Evolutionary conservation across 2,888 invertebrate genomes (phyloP), one percentile per base, ranked within the genome.

Genomic region (Disparrhopalites patrizii): DNA sequence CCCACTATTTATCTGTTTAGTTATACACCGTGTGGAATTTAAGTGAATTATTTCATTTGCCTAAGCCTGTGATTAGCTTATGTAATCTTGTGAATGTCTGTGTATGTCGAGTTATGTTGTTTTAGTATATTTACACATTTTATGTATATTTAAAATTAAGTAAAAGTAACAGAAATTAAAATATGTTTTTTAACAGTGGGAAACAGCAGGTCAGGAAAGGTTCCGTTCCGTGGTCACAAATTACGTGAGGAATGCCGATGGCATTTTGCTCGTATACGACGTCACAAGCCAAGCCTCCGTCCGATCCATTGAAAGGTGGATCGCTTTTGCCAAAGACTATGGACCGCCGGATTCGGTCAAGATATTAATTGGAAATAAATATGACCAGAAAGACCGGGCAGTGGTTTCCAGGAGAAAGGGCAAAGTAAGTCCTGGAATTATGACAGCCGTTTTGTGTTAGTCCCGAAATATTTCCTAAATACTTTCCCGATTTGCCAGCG

Each of bases 361-460:
- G 66, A 67, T 74, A 15, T 50, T 74, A 3, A 71, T 74, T 28
- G 74, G 73, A 3, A 74, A 73, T 52, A 74, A 74, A 60, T 63
- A 55, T 31, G 72, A 74, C 43, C 64, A 72, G 63, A 68, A 67
- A 23, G 66, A 70, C 20, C 57, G 64, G n/a, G 56, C 70, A 3
- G 52, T 68, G 66, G 70, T 74, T 23, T 66, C 69, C 10, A 65
- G 58, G 36, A 33, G 58, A 23, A 57, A 30, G 38, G 65, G 57
- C 27, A 65, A 65, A 31, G 64, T 64, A 31, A n/a, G n/a, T n/a
- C n/a, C n/a, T n/a, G n/a, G n/a, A n/a, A n/a, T n/a, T n/a, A n/a
- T n/a, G n/a, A n/a, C n/a, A n/a, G n/a, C n/a, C n/a, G n/a, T n/a
- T n/a, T n/a, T n/a, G n/a, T n/a, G n/a, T n/a, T n/a, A n/a, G n/a